phyloP scores from a whole-genome alignment of 2,797 vertebrate genomes.

The Ceryle rudis region DNA sequence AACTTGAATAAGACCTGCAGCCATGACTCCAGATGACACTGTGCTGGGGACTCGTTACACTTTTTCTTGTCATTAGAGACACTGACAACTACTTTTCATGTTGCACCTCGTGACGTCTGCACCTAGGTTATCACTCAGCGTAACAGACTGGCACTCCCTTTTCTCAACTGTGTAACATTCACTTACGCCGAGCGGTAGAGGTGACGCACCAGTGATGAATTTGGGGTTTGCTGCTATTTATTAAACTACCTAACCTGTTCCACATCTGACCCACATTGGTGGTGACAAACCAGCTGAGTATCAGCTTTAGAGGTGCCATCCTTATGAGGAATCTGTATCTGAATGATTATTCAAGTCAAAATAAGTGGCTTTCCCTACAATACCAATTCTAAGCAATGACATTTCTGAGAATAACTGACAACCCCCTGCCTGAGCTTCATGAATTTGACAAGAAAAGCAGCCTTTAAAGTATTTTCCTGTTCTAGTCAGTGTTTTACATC shows the following conservation, averaged over 20 bases:
- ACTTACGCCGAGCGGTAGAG: background rate
- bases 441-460: conserved; percentile 53
- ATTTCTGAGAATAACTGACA: conserved; percentile 47
- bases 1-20: background rate
- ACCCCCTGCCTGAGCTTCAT: conserved; percentile 43
- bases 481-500: conserved; percentile 52
- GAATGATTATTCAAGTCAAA: conserved; percentile 4
- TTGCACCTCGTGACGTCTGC: background rate
- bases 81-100: background rate
- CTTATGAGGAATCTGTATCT: background rate
- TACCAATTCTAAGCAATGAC: conserved; percentile 9
- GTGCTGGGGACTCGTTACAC: background rate
- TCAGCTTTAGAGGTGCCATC: background rate
- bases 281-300: background rate
- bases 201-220: background rate
- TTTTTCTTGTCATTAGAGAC: background rate
- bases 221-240: background rate
- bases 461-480: conserved; percentile 51
- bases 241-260: background rate
- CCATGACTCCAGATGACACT: background rate
- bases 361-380: background rate
- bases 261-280: background rate
- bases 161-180: background rate
- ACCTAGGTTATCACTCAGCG: background rate
- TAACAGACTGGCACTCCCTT: background rate